Evolutionary conservation across 2,888 invertebrate genomes (phyloP), one percentile per base, ranked within the genome.

Genomic region (Agapostemon virescens): DNA sequence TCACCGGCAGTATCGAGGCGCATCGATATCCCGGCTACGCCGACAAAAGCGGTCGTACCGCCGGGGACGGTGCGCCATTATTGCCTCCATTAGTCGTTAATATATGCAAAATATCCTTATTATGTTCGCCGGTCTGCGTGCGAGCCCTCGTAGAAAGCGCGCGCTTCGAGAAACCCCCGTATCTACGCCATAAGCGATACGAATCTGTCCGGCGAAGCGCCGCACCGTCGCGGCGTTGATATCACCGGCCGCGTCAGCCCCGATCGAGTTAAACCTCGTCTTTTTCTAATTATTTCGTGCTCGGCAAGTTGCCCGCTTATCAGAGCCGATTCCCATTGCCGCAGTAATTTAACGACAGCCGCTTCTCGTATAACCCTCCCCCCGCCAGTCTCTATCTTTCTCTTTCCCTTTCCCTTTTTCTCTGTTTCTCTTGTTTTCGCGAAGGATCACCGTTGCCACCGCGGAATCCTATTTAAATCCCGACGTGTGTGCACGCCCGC

Each of bases 81-180:
- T 88, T 89, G 87, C 86, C 85, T 87, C 89, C 87, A 91, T 90
- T 92, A 90, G 88, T 87, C 86, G 86, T 89, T 91, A 91, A 92
- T 91, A 84, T 90, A 92, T 92, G 92, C 90, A 91, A 91, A 92
- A 90, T 91, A 90, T 90, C 90, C 90, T 92, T 91, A 92, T 91
- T 92, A 92, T 90, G 81, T 81, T 83, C 82, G 84, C 70, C 33
- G 42, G 26, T 17, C 66, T 33, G 73, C 74, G 71, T 61, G 70
- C 61, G 73, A 76, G 84, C 79, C 82, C 75, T 82, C 83, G 86
- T 83, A 85, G 87, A 88, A 87, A 87, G 87, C 81, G 82, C 82
- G 86, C 69, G 69, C 77, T 68, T 74, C 75, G 70, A 20, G 40
- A 38, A 33, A 30, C 33, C 42, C 33, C 49, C 11, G n/a, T n/a